These are phyloP conservation scores for Psylliodes chrysocephalus DNA, from an alignment of 2,888 invertebrate genomes.

Conservation along the genomic window DNA sequence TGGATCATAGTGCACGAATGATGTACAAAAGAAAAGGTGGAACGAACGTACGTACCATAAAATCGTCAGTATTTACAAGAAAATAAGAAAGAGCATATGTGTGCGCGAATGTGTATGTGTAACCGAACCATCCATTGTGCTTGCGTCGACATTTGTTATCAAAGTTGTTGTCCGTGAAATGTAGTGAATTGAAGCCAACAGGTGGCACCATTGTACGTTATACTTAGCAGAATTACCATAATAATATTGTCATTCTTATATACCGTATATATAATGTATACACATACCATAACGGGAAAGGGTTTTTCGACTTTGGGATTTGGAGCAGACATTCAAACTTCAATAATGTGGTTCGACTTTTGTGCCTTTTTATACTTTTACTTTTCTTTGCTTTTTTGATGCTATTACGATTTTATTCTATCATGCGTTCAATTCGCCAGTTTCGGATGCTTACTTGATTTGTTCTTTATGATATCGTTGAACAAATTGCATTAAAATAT, in stretches of 20 bases:
- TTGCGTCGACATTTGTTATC: slow-evolving; percentile 61
- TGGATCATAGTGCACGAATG: not conserved
- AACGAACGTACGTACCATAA: no score
- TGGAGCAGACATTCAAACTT: slow-evolving; percentile 9
- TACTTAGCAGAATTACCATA: slow-evolving; percentile 65
- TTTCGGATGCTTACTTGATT: no score
- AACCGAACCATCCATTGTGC: slow-evolving; percentile 13
- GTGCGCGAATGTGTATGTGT: not conserved
- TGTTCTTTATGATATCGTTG: no score
- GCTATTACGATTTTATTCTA: no score
- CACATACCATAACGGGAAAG: slow-evolving; percentile 61
- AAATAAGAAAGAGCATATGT: not conserved
- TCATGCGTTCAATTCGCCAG: no score
- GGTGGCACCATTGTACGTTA: slow-evolving; percentile 64
- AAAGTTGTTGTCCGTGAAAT: slow-evolving; percentile 64
- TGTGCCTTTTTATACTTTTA: no score
- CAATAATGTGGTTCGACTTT: no score
- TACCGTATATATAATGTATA: no score
- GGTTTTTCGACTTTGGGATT: slow-evolving; percentile 24
- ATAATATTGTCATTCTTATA: slow-evolving; percentile 65
- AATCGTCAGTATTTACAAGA: not conserved
- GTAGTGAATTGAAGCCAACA: slow-evolving; percentile 62
- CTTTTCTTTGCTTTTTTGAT: no score
- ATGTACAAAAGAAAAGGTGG: not conserved
- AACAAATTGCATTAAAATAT: no score